Base-by-base conservation (phyloP, 1,140 invertebrate genomes). In the Belonocnema kinseyi region DNA sequence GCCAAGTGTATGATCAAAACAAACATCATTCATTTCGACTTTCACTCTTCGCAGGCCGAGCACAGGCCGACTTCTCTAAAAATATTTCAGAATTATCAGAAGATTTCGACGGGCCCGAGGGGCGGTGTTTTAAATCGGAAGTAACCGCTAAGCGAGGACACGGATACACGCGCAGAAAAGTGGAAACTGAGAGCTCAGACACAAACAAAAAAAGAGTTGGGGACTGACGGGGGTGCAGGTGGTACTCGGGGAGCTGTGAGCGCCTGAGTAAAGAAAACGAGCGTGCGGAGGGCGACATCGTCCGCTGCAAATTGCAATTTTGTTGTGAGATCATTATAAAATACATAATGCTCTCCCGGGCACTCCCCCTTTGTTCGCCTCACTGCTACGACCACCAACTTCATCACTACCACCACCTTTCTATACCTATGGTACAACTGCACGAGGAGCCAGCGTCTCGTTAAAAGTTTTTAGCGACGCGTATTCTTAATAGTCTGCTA, bases 381-480 rank as follows among this genome's bases (percentile, higher is more conserved):
- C 74, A 83, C 79, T 83, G 76, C 80, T 58, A 81, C 80, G 78
- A 83, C 79, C 79, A 74, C 78, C 79, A 73, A 75, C 79, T 66
- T 83, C 77, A 66, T 77, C 72, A 81, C 72, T 72, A 82, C 73
- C 56, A 75, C 73, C 52, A 66, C 56, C 26, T 76, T 75, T 73
- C 73, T 76, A 77, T 80, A 77, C 78, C 79, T 72, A 74, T 78
- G 79, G 74, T 77, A 80, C 80, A 75, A 74, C 76, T 81, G 81
- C 78, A 82, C 81, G 79, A 77, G 75, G 71, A 77, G 75, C 82
- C 85, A 85, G 85, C 87, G 86, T 89, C 90, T 91, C 91, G 89
- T 92, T 92, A 91, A 91, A 92, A 92, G 90, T 92, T 92, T 91
- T 90, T 91, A 92, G 90, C 90, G 87, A 92, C 90, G 89, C 90